Conservation (phyloP, 2,888 invertebrate species). For the Elegia similella region DNA sequence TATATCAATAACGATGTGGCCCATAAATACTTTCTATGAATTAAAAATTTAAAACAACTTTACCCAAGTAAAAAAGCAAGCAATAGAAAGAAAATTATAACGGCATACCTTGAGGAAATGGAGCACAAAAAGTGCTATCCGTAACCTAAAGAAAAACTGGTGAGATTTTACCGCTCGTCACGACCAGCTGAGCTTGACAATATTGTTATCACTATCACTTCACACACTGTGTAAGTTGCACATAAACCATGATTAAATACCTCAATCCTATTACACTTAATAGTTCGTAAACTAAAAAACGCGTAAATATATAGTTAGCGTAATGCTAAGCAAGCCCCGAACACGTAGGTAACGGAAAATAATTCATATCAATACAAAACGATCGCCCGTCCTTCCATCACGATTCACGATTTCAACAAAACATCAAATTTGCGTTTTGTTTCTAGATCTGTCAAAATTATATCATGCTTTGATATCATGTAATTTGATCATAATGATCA, state of each 20-base stretch:
- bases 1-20: background rate
- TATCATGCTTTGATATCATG: background rate
- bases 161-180: slow-evolving; percentile 76
- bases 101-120: slow-evolving; percentile 76
- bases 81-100: slow-evolving; percentile 51
- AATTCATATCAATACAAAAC: slow-evolving; percentile 34
- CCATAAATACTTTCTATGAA: background rate
- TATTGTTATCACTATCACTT: slow-evolving; percentile 59
- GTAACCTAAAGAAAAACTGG: slow-evolving; percentile 67
- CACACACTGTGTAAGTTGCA: slow-evolving; percentile 31
- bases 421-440: slow-evolving; percentile 47
- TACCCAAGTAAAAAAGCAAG: slow-evolving; percentile 32
- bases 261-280: slow-evolving; percentile 20
- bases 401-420: slow-evolving; percentile 36
- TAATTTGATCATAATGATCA: background rate
- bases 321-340: slow-evolving; percentile 25
- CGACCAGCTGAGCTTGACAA: slow-evolving; percentile 78
- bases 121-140: slow-evolving; percentile 72
- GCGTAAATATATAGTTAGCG: slow-evolving; percentile 19
- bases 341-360: slow-evolving; percentile 38
- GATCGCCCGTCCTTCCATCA: slow-evolving; percentile 34
- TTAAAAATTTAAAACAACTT: background rate
- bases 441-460: slow-evolving; percentile 13
- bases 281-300: slow-evolving; percentile 10
- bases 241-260: slow-evolving; percentile 19